These are phyloP conservation scores for Rhincodon typus DNA, from an alignment of 2,797 vertebrate species.

Conservation along the genomic window DNA sequence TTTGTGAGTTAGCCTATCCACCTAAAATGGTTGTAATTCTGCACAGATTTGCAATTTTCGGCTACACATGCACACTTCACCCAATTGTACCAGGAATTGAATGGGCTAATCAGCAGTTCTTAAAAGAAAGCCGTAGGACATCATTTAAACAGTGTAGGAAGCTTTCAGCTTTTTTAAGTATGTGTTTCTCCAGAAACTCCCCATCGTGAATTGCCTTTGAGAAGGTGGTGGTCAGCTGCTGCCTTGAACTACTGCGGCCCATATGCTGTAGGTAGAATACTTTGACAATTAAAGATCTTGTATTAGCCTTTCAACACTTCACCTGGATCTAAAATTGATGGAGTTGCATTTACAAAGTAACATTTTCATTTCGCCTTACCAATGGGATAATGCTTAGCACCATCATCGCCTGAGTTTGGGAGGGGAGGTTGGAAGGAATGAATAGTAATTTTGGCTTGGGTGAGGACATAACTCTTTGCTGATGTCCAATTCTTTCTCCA, in stretches of 20 bases:
- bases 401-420: not conserved
- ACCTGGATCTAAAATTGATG: not conserved
- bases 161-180: not conserved
- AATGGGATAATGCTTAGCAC: not conserved
- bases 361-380: not conserved
- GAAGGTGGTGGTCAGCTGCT: too few relatives aligned
- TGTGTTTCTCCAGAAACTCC: not conserved
- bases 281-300: not conserved
- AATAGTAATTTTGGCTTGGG: not conserved
- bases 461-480: not conserved
- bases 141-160: not conserved
- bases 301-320: not conserved
- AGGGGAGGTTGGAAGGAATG: not conserved
- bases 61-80: not conserved
- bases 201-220: too few relatives aligned
- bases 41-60: not conserved
- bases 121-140: not conserved
- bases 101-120: not conserved
- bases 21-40: not conserved
- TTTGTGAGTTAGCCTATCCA: not conserved
- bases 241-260: too few relatives aligned
- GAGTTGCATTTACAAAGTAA: not conserved
- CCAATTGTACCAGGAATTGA: too few relatives aligned
- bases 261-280: too few relatives aligned
- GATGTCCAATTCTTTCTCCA: not conserved